Conservation (phyloP, 2,113 vertebrate genomes). For the human (Homo sapiens) region GRCh38 chr17:3574501-3575000, state of each 20-base stretch:
- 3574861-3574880: too few species aligned
- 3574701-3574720: too few species aligned
- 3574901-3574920: too few species aligned
- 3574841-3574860: accelerated
- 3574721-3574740: too few species aligned
- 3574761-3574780: too few species aligned
- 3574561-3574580: neutral
- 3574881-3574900: too few species aligned
- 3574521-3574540: neutral
- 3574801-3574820: too few species aligned
- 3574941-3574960: neutral
- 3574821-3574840: too few species aligned
- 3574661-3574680: accelerated
- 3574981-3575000: neutral
- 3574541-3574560: neutral
- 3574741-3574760: too few species aligned
- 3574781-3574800: too few species aligned
- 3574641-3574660: neutral
- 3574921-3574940: neutral
- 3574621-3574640: neutral
- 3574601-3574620: neutral
- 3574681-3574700: too few species aligned
- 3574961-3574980: neutral
- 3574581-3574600: neutral
- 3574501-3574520: neutral